These are phyloP conservation scores for Colaptes auratus DNA, from an alignment of 2,113 vertebrate species.

Conservation along the genomic window DNA sequence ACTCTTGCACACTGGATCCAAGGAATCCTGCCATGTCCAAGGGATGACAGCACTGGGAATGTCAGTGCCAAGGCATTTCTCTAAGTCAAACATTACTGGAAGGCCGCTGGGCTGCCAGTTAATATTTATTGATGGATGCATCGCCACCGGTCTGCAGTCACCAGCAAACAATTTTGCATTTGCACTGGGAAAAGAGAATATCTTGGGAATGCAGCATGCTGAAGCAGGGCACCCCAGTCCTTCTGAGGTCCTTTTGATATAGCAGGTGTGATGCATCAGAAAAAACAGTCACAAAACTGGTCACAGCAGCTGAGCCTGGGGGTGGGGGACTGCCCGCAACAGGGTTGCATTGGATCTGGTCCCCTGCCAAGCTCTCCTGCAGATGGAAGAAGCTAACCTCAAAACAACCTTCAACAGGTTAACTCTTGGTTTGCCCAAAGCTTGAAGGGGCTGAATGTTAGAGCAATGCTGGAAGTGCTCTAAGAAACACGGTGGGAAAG, in stretches of 20 bases:
- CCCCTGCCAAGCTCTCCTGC: background rate
- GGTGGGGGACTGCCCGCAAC: background rate
- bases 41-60: background rate
- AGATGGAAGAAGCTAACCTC: background rate
- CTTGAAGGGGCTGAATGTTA: background rate
- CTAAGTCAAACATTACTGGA: conserved; percentile 26
- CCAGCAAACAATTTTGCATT: background rate
- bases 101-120: background rate
- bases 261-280: background rate
- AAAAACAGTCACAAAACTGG: background rate
- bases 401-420: background rate
- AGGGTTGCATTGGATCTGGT: background rate
- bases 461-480: background rate
- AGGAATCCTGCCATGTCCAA: background rate
- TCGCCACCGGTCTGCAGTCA: background rate
- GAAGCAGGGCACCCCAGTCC: background rate
- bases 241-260: background rate
- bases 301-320: background rate
- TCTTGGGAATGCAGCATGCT: background rate
- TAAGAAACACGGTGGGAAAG: background rate
- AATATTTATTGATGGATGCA: background rate
- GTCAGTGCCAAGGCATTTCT: conserved; percentile 30
- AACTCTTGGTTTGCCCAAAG: background rate
- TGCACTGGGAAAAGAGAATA: background rate
- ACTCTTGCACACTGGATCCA: background rate